These are phyloP conservation scores for Vultur gryphus DNA, from an alignment of 2,797 vertebrate species.

Conservation along the genomic window DNA sequence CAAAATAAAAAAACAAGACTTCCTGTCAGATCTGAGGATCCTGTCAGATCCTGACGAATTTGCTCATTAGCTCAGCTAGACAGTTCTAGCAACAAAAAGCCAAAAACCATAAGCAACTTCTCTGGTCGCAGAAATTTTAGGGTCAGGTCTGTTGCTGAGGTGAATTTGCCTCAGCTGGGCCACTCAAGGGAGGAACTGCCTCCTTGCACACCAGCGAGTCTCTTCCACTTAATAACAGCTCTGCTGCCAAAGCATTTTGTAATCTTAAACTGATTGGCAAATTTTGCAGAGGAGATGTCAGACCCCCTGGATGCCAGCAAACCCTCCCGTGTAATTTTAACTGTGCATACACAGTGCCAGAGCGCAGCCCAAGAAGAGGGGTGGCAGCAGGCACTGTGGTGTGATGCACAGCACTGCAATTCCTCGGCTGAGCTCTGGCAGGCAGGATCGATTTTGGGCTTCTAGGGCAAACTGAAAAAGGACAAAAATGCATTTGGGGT, in stretches of 20 bases:
- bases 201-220: rapidly evolving
- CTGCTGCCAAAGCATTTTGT: background rate
- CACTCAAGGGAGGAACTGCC: background rate
- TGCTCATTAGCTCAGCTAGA: background rate
- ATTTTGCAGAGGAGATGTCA: background rate
- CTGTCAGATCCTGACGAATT: background rate
- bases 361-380: background rate
- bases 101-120: background rate
- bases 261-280: background rate
- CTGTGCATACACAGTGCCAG: no score
- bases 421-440: background rate
- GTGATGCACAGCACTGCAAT: rapidly evolving
- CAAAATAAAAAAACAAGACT: background rate
- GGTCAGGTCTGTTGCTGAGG: background rate
- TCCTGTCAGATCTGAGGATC: no score
- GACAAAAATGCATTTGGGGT: background rate
- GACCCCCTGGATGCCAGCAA: background rate
- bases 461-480: background rate
- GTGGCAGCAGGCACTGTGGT: rapidly evolving
- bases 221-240: background rate
- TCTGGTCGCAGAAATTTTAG: background rate
- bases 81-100: background rate
- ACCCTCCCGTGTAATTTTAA: background rate
- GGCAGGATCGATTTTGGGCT: rapidly evolving
- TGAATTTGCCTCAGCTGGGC: background rate